Base-by-base conservation (phyloP, 2,888 invertebrate species). In the Drosophila neutralis region DNA sequence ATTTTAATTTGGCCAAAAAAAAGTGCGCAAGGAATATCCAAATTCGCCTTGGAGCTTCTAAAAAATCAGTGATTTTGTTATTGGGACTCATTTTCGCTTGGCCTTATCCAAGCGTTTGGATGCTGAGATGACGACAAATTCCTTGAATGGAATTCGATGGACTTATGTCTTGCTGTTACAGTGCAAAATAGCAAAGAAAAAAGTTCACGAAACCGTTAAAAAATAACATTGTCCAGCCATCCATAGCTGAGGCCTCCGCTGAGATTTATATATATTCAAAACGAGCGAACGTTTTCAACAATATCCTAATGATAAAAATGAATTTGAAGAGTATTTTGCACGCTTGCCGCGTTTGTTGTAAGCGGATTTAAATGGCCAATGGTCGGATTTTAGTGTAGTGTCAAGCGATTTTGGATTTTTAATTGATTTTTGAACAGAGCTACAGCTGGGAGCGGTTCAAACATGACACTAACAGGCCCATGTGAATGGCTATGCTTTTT, bases 351-450 rank as follows among this genome's bases (percentile, higher is more conserved):
- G 45, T 33, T n/a, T 36, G 36, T 24, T 24, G 27, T 70, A 56
- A 83, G 70, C 53, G 75, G 73, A 77, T 86, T 86, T 58, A 49
- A 63, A 49, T 78, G 57, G 68, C 48, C 53, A 69, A 49, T 59
- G 69, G 69, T 18, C 67, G 49, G 35, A 56, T 58, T 52, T 56
- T 21, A 27, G 58, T 51, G 45, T 49, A 53, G 65, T 63, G 45
- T 60, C 54, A 48, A 49, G 49, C 54, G 61, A 38, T 69, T 69
- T 69, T 72, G 69, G 59, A 62, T 65, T 69, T 75, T 69, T 80
- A 77, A 87, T 82, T 86, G 87, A 77, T 84, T 82, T 80, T 77
- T 74, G 73, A 69, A 70, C 65, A 63, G 52, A 42, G 24, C 33
- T 59, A 51, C 40, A 38, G 52, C 54, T 33, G 58, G 48, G 58